These are phyloP conservation scores for Ormia ochracea DNA, from an alignment of 2,888 invertebrate genomes.

Conservation along the genomic window DNA sequence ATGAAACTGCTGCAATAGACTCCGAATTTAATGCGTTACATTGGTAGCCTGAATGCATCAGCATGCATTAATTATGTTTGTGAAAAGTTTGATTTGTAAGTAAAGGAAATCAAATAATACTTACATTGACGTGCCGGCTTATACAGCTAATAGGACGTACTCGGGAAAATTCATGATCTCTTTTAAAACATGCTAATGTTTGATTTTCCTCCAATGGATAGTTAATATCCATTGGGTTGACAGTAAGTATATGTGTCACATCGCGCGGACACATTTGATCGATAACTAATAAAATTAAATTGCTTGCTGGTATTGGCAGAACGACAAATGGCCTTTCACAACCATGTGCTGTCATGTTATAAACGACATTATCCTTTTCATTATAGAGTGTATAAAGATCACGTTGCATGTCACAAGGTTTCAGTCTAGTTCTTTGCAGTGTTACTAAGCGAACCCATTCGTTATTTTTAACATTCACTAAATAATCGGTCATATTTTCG, in stretches of 20 bases:
- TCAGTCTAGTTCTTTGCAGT: conserved; percentile 87
- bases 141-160: conserved; percentile 86
- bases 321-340: conserved; percentile 82
- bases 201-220: conserved; percentile 77
- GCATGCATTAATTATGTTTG: no score
- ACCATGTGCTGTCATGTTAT: conserved; percentile 76
- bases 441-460: conserved; percentile 81
- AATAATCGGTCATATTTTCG: conserved; percentile 77
- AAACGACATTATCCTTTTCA: conserved; percentile 79
- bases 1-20: no score
- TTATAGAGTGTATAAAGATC: conserved; percentile 78
- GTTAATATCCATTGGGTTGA: conserved; percentile 77
- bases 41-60: no score
- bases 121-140: conserved; percentile 85
- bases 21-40: no score
- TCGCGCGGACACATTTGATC: conserved; percentile 81
- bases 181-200: conserved; percentile 81
- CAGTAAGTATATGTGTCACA: conserved; percentile 76
- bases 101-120: conserved; percentile 66
- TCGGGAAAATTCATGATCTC: conserved; percentile 80
- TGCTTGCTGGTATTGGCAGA: conserved; percentile 85
- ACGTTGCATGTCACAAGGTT: conserved; percentile 89
- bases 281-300: conserved; percentile 87
- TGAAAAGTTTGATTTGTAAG: background rate
- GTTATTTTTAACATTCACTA: conserved; percentile 78